Conservation (phyloP, 2,113 vertebrate species). For the Mastomys coucha region DNA sequence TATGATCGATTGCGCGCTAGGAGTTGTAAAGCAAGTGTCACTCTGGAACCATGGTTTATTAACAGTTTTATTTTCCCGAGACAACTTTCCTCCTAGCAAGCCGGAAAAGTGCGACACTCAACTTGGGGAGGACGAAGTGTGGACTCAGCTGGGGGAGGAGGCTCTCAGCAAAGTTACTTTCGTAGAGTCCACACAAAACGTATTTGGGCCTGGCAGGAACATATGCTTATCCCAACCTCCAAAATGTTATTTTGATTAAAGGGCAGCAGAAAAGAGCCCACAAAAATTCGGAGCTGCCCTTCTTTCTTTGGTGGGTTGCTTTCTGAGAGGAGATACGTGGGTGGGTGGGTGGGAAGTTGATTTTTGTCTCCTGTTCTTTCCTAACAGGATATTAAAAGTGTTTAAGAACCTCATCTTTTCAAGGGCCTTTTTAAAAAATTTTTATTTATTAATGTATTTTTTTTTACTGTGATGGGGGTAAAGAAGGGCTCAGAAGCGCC, state of each 20-base stretch:
- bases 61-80: conserved; percentile 76
- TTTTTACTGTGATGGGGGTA: not conserved
- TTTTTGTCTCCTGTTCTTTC: conserved; percentile 45
- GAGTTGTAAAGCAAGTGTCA: conserved; percentile 72
- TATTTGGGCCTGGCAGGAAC: conserved; percentile 56
- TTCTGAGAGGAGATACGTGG: not conserved
- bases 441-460: not conserved
- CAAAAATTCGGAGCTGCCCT: not conserved
- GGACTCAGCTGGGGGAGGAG: too few relatives aligned
- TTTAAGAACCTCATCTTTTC: conserved; percentile 34
- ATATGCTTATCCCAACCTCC: conserved; percentile 59
- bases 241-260: conserved; percentile 65
- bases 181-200: conserved; percentile 60
- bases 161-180: conserved; percentile 66
- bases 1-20: conserved; percentile 68
- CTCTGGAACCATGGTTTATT: conserved; percentile 65
- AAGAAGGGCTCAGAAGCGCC: not conserved
- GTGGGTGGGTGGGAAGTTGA: conserved; percentile 43
- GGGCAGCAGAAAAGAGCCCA: not conserved
- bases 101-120: not conserved
- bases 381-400: conserved; percentile 53
- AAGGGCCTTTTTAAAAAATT: conserved; percentile 3
- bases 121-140: conserved; percentile 49
- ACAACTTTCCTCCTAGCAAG: conserved; percentile 73
- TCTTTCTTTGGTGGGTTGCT: not conserved